Evolutionary conservation across 2,888 invertebrate species (phyloP).

Genomic region (Gastrophysa polygoni): DNA sequence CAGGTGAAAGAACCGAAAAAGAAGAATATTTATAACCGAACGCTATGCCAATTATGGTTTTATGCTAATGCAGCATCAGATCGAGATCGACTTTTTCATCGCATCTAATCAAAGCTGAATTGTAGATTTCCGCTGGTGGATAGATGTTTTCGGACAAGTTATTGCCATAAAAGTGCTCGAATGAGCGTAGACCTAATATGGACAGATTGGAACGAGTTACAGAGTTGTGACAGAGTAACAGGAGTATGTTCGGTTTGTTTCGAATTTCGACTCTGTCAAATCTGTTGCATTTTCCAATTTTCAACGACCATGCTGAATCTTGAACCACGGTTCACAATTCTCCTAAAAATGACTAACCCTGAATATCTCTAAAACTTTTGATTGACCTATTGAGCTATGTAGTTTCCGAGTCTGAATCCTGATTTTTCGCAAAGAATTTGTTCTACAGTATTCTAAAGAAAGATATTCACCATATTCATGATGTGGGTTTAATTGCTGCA

Average conservation of each 20-base stretch:
- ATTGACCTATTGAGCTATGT: no score
- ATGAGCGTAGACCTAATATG: constrained; percentile 2
- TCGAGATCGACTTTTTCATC: constrained; percentile 9
- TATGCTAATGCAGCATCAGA: constrained; percentile 18
- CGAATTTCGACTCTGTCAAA: no score
- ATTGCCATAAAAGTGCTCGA: constrained; percentile 10
- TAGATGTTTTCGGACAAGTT: constrained; percentile 16
- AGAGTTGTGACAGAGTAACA: not conserved
- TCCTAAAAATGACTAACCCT: no score
- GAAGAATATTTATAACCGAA: not conserved
- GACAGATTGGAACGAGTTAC: constrained; percentile 5
- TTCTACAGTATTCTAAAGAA: no score
- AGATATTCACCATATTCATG: no score
- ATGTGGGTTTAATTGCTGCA: no score
- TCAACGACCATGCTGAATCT: no score
- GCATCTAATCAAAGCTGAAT: constrained; percentile 9
- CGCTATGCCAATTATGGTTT: constrained; percentile 3
- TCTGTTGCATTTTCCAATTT: no score
- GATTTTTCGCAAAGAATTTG: no score
- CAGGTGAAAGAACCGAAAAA: constrained; percentile 6
- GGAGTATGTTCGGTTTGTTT: not conserved
- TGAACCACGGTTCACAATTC: no score
- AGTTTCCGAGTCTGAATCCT: no score
- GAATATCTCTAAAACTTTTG: no score
- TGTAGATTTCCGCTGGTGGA: constrained; percentile 13